These are phyloP conservation scores for Aphelenchoides besseyi DNA, from an alignment of 1,140 invertebrate genomes.

Conservation along the genomic window DNA sequence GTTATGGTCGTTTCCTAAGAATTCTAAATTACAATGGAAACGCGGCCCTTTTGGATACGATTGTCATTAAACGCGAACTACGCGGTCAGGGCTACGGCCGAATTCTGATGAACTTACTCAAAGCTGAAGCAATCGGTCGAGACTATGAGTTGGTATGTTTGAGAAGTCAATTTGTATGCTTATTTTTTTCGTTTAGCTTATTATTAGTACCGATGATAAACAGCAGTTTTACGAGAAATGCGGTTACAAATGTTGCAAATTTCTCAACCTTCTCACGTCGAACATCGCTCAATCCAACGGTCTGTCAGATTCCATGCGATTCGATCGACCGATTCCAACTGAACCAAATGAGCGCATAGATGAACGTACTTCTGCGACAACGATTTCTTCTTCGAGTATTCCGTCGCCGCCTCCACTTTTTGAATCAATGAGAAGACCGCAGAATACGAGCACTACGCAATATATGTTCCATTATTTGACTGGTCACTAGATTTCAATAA, in stretches of 20 bases:
- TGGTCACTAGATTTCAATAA: too few relatives aligned
- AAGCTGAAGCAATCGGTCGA: not conserved
- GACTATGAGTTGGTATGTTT: slow-evolving; percentile 2
- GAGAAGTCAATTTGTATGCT: not conserved
- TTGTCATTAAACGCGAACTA: not conserved
- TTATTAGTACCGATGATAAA: not conserved
- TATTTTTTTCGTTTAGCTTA: not conserved
- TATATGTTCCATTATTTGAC: too few relatives aligned
- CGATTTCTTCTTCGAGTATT: not conserved
- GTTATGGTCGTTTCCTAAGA: not conserved
- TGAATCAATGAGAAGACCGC: too few relatives aligned
- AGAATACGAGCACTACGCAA: too few relatives aligned
- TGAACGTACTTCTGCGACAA: not conserved
- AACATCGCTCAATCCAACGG: not conserved
- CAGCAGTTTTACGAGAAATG: slow-evolving; percentile 7
- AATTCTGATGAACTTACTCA: slow-evolving; percentile 1
- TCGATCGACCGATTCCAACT: not conserved
- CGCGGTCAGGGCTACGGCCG: not conserved
- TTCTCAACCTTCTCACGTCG: not conserved
- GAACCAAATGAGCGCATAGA: not conserved
- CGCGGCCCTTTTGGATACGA: not conserved
- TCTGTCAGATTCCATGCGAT: not conserved
- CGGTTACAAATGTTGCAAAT: slow-evolving; percentile 10
- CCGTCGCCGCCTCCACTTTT: not conserved
- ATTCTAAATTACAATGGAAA: not conserved